These are phyloP conservation scores for Sorex fumeus DNA, from an alignment of 2,113 vertebrate species.

Conservation along the genomic window DNA sequence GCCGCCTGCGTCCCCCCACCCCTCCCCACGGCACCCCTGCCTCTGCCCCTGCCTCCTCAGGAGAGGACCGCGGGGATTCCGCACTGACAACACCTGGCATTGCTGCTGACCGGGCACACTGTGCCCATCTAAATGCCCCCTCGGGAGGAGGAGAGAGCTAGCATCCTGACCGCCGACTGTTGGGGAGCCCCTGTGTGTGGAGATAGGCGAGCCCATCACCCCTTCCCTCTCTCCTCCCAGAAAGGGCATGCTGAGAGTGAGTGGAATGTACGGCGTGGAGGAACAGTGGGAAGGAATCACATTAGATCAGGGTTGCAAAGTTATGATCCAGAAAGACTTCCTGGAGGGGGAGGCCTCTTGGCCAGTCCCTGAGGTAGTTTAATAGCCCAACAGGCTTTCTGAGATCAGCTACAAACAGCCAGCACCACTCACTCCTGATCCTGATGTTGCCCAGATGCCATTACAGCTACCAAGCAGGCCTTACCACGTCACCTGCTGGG, in stretches of 20 bases:
- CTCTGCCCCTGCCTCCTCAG: not conserved
- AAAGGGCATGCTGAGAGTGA: not conserved
- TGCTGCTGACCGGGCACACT: not conserved
- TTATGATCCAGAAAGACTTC: conserved; percentile 33
- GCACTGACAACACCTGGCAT: not conserved
- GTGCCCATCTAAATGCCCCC: not conserved
- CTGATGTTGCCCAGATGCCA: not conserved
- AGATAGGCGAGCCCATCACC: not conserved
- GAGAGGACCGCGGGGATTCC: not conserved
- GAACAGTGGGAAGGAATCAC: conserved; percentile 7
- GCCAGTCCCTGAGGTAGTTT: not conserved
- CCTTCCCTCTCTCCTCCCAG: fast-evolving
- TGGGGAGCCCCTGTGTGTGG: not conserved
- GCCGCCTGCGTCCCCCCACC: not conserved
- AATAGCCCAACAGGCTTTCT: not conserved
- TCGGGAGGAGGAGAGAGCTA: not conserved
- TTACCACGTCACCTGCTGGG: conserved; percentile 19
- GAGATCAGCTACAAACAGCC: conserved; percentile 34
- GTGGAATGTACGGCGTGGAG: not conserved
- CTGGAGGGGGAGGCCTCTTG: conserved; percentile 1
- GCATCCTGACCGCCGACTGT: not conserved
- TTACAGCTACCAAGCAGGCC: not conserved
- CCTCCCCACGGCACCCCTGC: not conserved
- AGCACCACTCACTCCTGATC: not conserved
- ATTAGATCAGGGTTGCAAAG: not conserved